phyloP scores from a whole-genome alignment of 1,140 invertebrate genomes.

The Leptopilina clavipes region DNA sequence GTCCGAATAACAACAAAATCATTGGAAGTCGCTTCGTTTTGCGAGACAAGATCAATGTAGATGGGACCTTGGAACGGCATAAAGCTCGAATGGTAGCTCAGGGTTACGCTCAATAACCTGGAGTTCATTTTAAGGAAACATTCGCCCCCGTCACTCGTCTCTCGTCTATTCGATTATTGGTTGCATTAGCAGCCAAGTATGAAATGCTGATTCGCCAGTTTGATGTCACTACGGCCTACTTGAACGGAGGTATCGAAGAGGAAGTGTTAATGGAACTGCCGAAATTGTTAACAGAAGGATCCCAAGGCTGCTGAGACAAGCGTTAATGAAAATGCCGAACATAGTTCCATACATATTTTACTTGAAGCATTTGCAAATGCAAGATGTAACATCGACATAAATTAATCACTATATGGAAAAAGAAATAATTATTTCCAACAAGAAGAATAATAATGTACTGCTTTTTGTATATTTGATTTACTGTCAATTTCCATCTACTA shows the following conservation, averaged over 20 bases:
- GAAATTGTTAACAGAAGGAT: not conserved
- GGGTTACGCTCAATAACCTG: not conserved
- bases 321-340: conserved; percentile 51
- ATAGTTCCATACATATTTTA: conserved; percentile 24
- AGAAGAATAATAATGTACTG: no score
- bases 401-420: conserved; percentile 2
- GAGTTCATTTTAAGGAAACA: not conserved
- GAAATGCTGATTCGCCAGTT: not conserved
- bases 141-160: not conserved
- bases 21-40: not conserved
- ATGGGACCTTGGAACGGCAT: not conserved
- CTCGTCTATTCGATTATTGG: not conserved
- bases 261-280: not conserved
- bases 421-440: not conserved
- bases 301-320: conserved; percentile 45
- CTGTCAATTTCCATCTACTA: no score
- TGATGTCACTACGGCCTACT: not conserved
- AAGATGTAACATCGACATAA: conserved; percentile 6
- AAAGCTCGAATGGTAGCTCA: not conserved
- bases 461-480: no score
- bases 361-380: conserved; percentile 11
- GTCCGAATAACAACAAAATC: not conserved
- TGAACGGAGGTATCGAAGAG: not conserved
- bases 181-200: not conserved
- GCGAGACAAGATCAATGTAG: not conserved